Evolutionary conservation across 2,888 invertebrate genomes (phyloP).

Genomic region (Leptinotarsa juncta): DNA sequence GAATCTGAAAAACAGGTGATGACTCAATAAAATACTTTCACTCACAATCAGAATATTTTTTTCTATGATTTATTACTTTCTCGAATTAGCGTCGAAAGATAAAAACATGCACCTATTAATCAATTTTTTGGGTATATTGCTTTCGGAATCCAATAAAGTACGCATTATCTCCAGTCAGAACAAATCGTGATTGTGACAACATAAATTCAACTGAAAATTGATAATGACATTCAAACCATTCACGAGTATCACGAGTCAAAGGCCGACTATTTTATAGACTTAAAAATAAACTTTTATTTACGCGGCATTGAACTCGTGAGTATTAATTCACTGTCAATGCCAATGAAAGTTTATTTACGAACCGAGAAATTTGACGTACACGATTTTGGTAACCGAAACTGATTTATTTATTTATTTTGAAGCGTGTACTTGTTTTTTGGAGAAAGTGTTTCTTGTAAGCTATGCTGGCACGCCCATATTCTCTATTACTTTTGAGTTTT

Average conservation of each 20-base stretch:
- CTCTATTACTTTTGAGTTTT: not conserved
- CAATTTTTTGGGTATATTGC: not conserved
- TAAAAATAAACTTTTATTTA: slow-evolving; percentile 28
- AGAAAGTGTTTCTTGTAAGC: slow-evolving; percentile 1
- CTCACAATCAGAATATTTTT: no score
- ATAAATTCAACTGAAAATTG: not conserved
- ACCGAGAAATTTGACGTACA: slow-evolving; percentile 1
- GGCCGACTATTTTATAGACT: not conserved
- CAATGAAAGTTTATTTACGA: slow-evolving; percentile 40
- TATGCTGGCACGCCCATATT: not conserved
- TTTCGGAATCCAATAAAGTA: not conserved
- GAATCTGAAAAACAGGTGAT: no score
- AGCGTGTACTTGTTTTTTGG: not conserved
- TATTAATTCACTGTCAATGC: slow-evolving; percentile 40
- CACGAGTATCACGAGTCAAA: not conserved
- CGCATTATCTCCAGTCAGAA: not conserved
- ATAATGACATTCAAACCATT: slow-evolving; percentile 14
- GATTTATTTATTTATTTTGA: not conserved
- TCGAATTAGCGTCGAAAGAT: no score
- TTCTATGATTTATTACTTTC: no score
- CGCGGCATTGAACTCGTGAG: slow-evolving; percentile 37
- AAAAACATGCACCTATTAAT: no score
- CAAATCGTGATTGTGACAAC: slow-evolving; percentile 1
- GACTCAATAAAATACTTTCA: no score
- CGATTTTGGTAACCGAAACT: slow-evolving; percentile 11